phyloP scores from a whole-genome alignment of 2,888 invertebrate species.

The Chaetogeoica ovagalla region DNA sequence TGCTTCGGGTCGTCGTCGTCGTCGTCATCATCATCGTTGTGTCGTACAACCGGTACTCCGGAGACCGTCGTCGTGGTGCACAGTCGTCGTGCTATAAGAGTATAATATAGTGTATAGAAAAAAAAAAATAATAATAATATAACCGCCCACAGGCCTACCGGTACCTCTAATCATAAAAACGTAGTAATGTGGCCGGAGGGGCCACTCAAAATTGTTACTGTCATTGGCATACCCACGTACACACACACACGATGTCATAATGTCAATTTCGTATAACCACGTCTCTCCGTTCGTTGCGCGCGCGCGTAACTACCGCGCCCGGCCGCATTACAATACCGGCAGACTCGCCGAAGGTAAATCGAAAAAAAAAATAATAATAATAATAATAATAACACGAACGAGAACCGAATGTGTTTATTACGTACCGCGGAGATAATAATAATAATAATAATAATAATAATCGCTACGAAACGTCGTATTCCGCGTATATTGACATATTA shows the following conservation, averaged over 20 bases:
- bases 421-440: background rate
- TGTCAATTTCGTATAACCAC: slow-evolving; percentile 36
- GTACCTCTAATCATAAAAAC: slow-evolving; percentile 46
- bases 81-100: background rate
- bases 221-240: slow-evolving; percentile 45
- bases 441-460: slow-evolving; percentile 8
- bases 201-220: slow-evolving; percentile 53
- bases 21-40: slow-evolving; percentile 13
- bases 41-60: slow-evolving; percentile 35
- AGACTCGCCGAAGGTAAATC: slow-evolving; percentile 34
- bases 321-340: background rate
- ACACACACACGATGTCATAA: slow-evolving; percentile 33
- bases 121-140: too few species aligned
- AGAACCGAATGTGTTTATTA: slow-evolving; percentile 38
- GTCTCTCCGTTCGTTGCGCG: too few species aligned
- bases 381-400: slow-evolving; percentile 10
- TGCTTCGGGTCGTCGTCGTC: slow-evolving; percentile 18
- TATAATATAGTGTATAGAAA: background rate
- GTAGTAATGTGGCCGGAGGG: slow-evolving; percentile 20
- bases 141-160: slow-evolving; percentile 52
- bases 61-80: background rate
- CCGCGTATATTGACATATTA: too few species aligned
- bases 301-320: background rate
- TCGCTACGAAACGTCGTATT: too few species aligned
- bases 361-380: slow-evolving; percentile 44